Percentiles rank a stretch among this genome's conserved stretches.
Conservation (phyloP, 2,113 vertebrate species). For the Sarotherodon lohbergeri region DNA sequence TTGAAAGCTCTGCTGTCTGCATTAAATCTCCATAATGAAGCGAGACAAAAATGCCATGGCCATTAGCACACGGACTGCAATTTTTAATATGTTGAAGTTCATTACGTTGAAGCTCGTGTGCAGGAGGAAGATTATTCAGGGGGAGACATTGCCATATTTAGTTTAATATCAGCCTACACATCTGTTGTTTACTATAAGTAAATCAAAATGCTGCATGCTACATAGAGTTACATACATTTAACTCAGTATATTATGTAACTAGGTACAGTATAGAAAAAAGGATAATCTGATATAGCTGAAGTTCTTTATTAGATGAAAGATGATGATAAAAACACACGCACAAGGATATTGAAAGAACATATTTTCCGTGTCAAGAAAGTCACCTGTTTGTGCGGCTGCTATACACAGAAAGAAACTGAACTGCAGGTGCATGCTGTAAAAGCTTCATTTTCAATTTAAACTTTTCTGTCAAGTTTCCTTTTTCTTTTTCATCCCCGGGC, state of each 20-base stretch:
- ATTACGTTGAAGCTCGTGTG: slow-evolving; percentile 39
- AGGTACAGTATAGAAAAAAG: neutral
- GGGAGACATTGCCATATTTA: slow-evolving; percentile 14
- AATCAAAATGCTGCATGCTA: neutral
- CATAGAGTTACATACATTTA: neutral
- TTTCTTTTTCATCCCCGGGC: neutral
- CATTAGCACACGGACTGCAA: slow-evolving; percentile 61
- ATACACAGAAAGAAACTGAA: neutral
- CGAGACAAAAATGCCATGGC: slow-evolving; percentile 59
- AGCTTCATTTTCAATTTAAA: neutral
- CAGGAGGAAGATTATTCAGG: slow-evolving; percentile 35
- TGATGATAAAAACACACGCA: neutral
- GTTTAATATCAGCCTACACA: neutral
- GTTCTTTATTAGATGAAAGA: neutral
- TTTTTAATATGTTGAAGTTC: slow-evolving; percentile 57
- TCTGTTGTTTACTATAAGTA: slow-evolving; percentile 25
- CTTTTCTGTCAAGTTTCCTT: neutral
- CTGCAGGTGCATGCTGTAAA: neutral
- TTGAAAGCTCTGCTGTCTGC: slow-evolving; percentile 54
- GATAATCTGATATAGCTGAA: neutral
- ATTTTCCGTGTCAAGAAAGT: neutral
- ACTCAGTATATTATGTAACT: neutral
- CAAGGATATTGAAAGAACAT: neutral
- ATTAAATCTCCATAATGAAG: slow-evolving; percentile 69
- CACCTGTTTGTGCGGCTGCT: neutral